Evolutionary conservation across 35 echinoderm and acorn worm species (phyloP), one percentile per base, ranked within the genome.

Genomic region (Lytechinus pictus): DNA sequence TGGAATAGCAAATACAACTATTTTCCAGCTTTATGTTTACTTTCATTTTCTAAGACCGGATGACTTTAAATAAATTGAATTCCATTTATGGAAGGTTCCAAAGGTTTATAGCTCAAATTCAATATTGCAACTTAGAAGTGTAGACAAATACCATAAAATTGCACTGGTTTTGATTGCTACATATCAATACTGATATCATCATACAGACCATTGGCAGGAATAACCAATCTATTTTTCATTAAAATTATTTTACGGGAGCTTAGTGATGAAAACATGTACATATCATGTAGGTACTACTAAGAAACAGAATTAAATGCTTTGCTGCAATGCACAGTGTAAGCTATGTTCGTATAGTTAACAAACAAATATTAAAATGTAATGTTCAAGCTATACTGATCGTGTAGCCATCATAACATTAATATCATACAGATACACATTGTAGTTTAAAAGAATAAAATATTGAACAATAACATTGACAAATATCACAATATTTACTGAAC

Each of bases 31-130:
- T 79, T 24, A 79, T 79, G 66, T 79, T 24, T 79, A n/a, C 66
- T 79, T 79, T 79, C 66, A n/a, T 79, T 79, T 79, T 79, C n/a
- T 24, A 79, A 79, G n/a, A n/a, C 66, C 66, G 66, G 66, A 79
- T 24, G 66, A 79, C 8, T n/a, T n/a, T 8, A 24, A 79, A 79
- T 24, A 5, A 19, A 79, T 19, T 79, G 12, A 79, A 24, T 24
- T 4, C 10, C 57, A 12, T 0, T 79, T 24, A 24, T 79, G 16
- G 19, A 79, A 60, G 16, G 57, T 16, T 60, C 57, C 10, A 60
- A 12, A 44, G 10, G 16, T 60, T 60, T 16, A 10, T 3, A 16
- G 10, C 16, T 60, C 57, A 60, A 60, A 12, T 60, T 9, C 57
- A 10, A 60, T 12, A 16, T 60, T 10, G 16, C 0, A 60, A 60